phyloP scores from a whole-genome alignment of 64 coral and sea anemone genomes.

The Catalaphyllia jardinei region DNA sequence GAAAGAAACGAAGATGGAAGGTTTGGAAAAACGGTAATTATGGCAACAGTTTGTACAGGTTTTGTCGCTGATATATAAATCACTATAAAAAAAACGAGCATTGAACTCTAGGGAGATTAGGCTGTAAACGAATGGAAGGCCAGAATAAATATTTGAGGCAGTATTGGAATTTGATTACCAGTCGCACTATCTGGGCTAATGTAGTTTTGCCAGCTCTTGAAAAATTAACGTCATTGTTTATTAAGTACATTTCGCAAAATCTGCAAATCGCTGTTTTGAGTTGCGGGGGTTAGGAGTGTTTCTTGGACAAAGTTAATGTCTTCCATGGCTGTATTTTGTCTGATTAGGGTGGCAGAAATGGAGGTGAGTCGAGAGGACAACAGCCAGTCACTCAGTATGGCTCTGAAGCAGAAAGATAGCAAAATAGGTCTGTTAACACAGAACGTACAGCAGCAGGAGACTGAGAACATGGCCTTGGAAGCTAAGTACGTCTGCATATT shows the following conservation, averaged over 20 bases:
- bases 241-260: not conserved
- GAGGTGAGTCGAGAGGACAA: slow-evolving; percentile 34
- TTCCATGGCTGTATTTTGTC: too few species aligned
- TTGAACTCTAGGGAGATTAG: too few species aligned
- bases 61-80: too few species aligned
- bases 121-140: too few species aligned
- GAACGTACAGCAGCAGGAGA: slow-evolving; percentile 51
- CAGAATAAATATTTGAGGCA: too few species aligned
- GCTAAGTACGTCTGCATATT: slow-evolving; percentile 27
- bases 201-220: not conserved
- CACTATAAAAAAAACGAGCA: too few species aligned
- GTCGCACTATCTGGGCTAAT: too few species aligned
- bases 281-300: not conserved
- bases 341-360: slow-evolving; percentile 51
- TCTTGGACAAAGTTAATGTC: not conserved
- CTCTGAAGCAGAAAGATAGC: slow-evolving; percentile 59
- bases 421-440: slow-evolving; percentile 48
- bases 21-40: slow-evolving; percentile 57
- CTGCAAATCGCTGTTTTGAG: not conserved
- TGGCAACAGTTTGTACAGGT: too few species aligned
- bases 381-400: slow-evolving; percentile 20
- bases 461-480: slow-evolving; percentile 49
- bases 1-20: slow-evolving; percentile 71
- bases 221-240: not conserved
- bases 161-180: too few species aligned